Base-by-base conservation (phyloP, 2,797 vertebrate species). In the Tragopan temminckii region DNA sequence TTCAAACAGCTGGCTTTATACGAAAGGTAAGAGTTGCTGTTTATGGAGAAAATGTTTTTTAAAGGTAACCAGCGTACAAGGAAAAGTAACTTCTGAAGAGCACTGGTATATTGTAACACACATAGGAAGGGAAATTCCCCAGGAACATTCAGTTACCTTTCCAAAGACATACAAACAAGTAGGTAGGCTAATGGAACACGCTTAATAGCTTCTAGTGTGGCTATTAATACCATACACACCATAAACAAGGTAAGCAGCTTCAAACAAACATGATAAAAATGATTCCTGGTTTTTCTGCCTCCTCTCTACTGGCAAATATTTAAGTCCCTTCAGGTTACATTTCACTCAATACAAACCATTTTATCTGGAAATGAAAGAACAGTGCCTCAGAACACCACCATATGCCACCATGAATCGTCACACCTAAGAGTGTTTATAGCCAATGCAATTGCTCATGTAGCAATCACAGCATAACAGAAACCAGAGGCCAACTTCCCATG, bases 61-160 rank as follows among this genome's bases (percentile, higher is more conserved):
- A 4, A 59, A 74, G 86, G 15, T 29, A 85, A 55, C 13, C 1
- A 33, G 29, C 2, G 19, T 20, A 35, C 3, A 4, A 17, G 15
- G 27, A 29, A 23, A 13, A 36, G n/a, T n/a, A n/a, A 16, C 10
- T 75, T 64, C 50, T 45, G 48, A 57, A 53, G 48, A 82, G 7
- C 24, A 13, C 1, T 13, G 8, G 9, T 9, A 36, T 13, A 20
- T 13, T 9, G 2, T 0, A 67, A 17, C 13, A 63, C 7, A 24
- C 20, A 36, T 9, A 19, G 7, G 0, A 71, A 5, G n/a, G 33
- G 12, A 81, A 71, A 88, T 23, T 25, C 27, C 13, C 10, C 24
- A 55, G 24, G 13, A 15, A 76, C 76, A 7, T 0, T 3, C 8
- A 7, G 5, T 8, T 75, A 15, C 14, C 38, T 18, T 46, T 69